Evolutionary conservation across 1,140 invertebrate genomes (phyloP).

Genomic region (Drosophila lini): DNA sequence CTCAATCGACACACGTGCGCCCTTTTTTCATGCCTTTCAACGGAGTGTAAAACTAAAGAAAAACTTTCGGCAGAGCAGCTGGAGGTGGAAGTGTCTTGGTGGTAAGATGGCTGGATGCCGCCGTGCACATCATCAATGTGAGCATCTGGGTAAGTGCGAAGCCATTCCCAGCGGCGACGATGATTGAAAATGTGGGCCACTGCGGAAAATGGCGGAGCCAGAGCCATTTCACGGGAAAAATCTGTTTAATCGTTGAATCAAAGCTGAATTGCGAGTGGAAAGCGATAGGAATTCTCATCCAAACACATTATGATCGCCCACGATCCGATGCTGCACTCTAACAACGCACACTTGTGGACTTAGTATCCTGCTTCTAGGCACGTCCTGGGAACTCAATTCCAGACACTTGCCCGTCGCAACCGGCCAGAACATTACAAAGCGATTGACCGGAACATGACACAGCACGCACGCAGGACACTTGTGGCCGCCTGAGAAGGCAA

Average conservation of each 20-base stretch:
- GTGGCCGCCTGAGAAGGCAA: slow-evolving; percentile 33
- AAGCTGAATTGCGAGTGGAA: neutral
- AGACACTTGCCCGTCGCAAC: slow-evolving; percentile 48
- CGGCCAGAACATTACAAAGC: slow-evolving; percentile 48
- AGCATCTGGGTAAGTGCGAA: slow-evolving; percentile 49
- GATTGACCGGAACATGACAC: slow-evolving; percentile 58
- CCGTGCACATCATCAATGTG: slow-evolving; percentile 36
- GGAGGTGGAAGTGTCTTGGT: neutral
- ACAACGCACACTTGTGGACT: slow-evolving; percentile 53
- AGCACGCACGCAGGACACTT: slow-evolving; percentile 63
- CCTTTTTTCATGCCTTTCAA: slow-evolving; percentile 58
- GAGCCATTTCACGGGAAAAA: neutral
- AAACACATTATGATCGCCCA: slow-evolving; percentile 42
- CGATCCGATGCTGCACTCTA: slow-evolving; percentile 1
- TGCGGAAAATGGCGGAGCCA: slow-evolving; percentile 7
- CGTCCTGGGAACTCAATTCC: slow-evolving; percentile 54
- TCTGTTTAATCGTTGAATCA: neutral
- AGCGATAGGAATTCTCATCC: neutral
- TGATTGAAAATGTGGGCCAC: slow-evolving; percentile 24
- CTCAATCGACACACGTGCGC: slow-evolving; percentile 44
- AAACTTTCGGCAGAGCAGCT: slow-evolving; percentile 48
- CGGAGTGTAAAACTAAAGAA: slow-evolving; percentile 60
- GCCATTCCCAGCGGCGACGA: slow-evolving; percentile 9
- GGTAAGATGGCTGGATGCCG: slow-evolving; percentile 30
- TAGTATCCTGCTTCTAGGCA: slow-evolving; percentile 66